These are phyloP conservation scores for Hipparchia semele DNA, from an alignment of 2,888 invertebrate genomes.

Conservation along the genomic window DNA sequence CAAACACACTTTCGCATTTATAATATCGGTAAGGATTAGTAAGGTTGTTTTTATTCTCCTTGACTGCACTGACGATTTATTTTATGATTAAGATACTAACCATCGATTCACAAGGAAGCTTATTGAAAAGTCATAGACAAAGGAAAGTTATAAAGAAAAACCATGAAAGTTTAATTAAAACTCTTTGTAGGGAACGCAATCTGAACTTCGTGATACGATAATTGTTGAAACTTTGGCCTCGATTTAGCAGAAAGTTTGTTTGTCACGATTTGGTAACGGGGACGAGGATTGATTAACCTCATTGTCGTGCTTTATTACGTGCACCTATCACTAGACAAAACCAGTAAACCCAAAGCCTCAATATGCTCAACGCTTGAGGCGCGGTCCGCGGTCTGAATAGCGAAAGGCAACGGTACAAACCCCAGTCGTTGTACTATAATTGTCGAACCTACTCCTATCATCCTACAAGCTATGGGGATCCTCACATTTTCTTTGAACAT, in stretches of 20 bases:
- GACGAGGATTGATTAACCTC: slow-evolving; percentile 23
- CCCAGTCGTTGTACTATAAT: too few species aligned
- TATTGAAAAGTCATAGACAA: background rate
- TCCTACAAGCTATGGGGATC: too few species aligned
- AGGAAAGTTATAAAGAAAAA: background rate
- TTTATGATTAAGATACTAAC: background rate
- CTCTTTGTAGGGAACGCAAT: slow-evolving; percentile 18
- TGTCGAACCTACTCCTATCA: too few species aligned
- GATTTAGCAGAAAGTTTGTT: slow-evolving; percentile 21
- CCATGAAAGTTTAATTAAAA: slow-evolving; percentile 15
- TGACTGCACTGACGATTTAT: too few species aligned
- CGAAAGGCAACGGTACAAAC: too few species aligned
- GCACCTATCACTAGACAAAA: background rate
- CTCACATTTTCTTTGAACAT: too few species aligned
- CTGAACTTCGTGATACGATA: slow-evolving; percentile 21
- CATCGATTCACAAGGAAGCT: background rate
- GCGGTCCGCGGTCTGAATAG: too few species aligned
- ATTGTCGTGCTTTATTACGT: slow-evolving; percentile 3
- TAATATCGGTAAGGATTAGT: too few species aligned
- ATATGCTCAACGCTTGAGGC: background rate
- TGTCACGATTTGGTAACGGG: slow-evolving; percentile 26
- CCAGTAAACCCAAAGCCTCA: background rate
- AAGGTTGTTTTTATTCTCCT: too few species aligned
- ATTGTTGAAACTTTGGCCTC: slow-evolving; percentile 26
- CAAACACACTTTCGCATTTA: too few species aligned